Percentiles rank a stretch among this genome's conserved stretches.
phyloP scores from a whole-genome alignment of 2,888 invertebrate genomes.

The Rhagophthalmus giganteus region DNA sequence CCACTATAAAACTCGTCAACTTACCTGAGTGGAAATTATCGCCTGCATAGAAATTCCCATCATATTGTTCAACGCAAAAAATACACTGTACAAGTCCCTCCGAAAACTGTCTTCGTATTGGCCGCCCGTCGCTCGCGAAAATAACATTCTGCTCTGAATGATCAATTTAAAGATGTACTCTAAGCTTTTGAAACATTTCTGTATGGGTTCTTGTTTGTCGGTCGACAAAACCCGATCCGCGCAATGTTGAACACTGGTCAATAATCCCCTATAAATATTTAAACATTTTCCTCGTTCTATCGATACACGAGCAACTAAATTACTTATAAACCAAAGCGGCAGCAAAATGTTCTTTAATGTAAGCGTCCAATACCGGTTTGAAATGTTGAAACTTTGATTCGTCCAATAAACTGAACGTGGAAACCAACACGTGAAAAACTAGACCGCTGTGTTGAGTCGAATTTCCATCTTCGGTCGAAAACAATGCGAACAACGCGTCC shows the following conservation, averaged over 20 bases:
- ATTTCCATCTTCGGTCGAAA: conserved; percentile 90
- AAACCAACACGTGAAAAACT: conserved; percentile 89
- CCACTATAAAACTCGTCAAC: background rate
- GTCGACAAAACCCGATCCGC: conserved; percentile 84
- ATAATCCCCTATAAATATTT: conserved; percentile 66
- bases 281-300: background rate
- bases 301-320: conserved; percentile 44
- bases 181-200: conserved; percentile 86
- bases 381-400: conserved; percentile 93
- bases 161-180: conserved; percentile 93
- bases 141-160: conserved; percentile 82
- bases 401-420: conserved; percentile 87
- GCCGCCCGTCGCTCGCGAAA: conserved; percentile 84
- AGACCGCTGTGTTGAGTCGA: conserved; percentile 86
- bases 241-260: conserved; percentile 88
- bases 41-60: conserved; percentile 71
- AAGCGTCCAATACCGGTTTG: conserved; percentile 90
- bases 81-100: conserved; percentile 77
- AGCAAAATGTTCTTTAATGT: conserved; percentile 92
- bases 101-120: conserved; percentile 88
- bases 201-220: conserved; percentile 86
- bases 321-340: conserved; percentile 93
- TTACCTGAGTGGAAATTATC: conserved; percentile 75
- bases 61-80: conserved; percentile 79
- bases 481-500: conserved; percentile 90